Conservation (phyloP, 1,140 invertebrate species). For the Agrypnia vestita region DNA sequence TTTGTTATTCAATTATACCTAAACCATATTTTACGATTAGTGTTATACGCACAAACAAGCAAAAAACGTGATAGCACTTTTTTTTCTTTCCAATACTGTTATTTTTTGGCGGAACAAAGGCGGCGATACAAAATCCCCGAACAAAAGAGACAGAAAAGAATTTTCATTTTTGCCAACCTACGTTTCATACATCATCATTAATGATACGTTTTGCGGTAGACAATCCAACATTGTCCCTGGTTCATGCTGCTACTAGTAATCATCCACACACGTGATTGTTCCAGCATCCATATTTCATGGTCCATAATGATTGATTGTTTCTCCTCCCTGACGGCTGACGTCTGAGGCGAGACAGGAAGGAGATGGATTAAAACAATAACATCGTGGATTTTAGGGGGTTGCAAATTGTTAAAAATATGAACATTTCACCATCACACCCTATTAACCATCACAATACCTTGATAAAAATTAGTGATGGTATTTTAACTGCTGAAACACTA, state of each 20-base stretch:
- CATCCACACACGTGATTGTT: slow-evolving; percentile 29
- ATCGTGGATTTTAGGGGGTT: neutral
- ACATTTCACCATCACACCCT: no score
- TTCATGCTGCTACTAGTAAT: neutral
- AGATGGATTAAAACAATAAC: neutral
- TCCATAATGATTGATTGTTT: slow-evolving; percentile 17
- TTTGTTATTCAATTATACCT: no score
- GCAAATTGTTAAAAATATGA: no score
- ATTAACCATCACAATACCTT: no score
- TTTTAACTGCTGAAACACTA: no score
- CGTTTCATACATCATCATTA: slow-evolving; percentile 3
- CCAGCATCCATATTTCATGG: slow-evolving; percentile 29
- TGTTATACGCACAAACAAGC: no score
- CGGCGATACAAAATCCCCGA: no score
- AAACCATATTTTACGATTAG: no score
- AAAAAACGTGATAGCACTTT: no score
- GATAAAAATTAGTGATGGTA: no score
- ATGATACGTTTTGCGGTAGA: slow-evolving; percentile 4
- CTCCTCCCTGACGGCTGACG: neutral
- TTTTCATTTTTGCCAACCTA: slow-evolving; percentile 3
- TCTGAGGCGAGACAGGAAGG: neutral
- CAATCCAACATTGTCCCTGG: slow-evolving; percentile 30
- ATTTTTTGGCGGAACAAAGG: no score
- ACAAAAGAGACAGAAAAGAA: slow-evolving; percentile 9
- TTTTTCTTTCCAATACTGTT: no score